Percentiles rank a stretch among this genome's conserved stretches.
phyloP scores from a whole-genome alignment of 2,888 invertebrate species.

The Amphipoea lucens region DNA sequence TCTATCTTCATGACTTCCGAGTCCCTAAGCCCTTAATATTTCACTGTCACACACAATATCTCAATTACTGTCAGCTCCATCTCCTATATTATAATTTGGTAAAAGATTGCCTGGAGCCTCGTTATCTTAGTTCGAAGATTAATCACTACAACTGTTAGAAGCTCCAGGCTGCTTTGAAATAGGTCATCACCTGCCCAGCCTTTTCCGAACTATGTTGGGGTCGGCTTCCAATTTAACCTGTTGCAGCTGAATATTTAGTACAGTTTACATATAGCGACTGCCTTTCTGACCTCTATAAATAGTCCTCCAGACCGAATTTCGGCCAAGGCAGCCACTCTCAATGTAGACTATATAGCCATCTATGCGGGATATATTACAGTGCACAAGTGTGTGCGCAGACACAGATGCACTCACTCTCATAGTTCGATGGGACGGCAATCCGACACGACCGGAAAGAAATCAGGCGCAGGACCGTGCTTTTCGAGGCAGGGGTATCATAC shows the following conservation, averaged over 20 bases:
- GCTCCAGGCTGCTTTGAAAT: background rate
- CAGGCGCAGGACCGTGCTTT: too few species aligned
- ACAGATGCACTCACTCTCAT: too few species aligned
- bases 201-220: background rate
- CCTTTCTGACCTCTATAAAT: background rate
- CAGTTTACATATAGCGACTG: background rate
- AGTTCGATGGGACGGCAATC: too few species aligned
- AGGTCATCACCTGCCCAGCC: background rate
- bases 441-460: background rate
- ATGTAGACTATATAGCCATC: too few species aligned
- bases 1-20: conserved; percentile 40
- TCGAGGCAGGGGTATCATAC: background rate
- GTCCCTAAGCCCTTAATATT: conserved; percentile 61
- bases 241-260: background rate
- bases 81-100: conserved; percentile 61
- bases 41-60: conserved; percentile 66
- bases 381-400: too few species aligned
- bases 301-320: background rate
- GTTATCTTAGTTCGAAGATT: conserved; percentile 53
- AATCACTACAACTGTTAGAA: conserved; percentile 20
- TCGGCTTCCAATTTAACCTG: background rate
- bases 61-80: conserved; percentile 48
- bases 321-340: too few species aligned
- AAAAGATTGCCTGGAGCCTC: conserved; percentile 54
- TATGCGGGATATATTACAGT: too few species aligned